Percentiles rank a stretch among this genome's conserved stretches.
Evolutionary conservation across 2,888 invertebrate genomes (phyloP).

Genomic region (Plebejus melissa): DNA sequence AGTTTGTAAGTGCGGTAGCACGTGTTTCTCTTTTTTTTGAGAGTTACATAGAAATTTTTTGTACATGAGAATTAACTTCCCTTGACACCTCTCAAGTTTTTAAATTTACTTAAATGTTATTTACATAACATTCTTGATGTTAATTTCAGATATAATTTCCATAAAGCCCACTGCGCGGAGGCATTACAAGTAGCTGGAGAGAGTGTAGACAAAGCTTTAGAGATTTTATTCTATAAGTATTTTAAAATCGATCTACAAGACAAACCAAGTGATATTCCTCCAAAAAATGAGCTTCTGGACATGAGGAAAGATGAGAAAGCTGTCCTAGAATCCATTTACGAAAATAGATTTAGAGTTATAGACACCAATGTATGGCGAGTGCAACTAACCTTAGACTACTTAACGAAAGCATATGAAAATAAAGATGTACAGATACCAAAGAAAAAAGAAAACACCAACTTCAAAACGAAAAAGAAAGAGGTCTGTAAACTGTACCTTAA

Average conservation of each 20-base stretch:
- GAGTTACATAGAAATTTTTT: too few species aligned
- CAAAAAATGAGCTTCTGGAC: constrained; percentile 78
- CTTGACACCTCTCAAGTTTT: too few species aligned
- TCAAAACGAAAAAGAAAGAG: constrained; percentile 75
- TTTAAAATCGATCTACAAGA: constrained; percentile 70
- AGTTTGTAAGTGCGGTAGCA: too few species aligned
- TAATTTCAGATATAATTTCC: constrained; percentile 84
- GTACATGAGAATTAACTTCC: too few species aligned
- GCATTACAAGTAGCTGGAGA: constrained; percentile 83
- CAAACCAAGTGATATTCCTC: constrained; percentile 61
- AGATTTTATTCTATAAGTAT: constrained; percentile 85
- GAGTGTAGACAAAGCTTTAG: constrained; percentile 84
- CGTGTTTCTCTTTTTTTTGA: too few species aligned
- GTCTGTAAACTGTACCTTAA: constrained; percentile 81
- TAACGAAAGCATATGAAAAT: constrained; percentile 77
- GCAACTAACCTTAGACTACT: constrained; percentile 82
- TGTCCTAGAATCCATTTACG: constrained; percentile 88
- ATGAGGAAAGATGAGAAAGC: constrained; percentile 85
- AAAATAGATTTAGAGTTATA: constrained; percentile 82
- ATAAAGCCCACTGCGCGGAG: constrained; percentile 85
- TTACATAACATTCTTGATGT: neutral
- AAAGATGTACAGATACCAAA: constrained; percentile 69
- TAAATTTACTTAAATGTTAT: neutral
- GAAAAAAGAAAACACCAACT: constrained; percentile 60
- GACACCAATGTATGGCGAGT: constrained; percentile 86